A percentile compares a stretch with the other conserved stretches of the same genome.
Conservation (phyloP, 2,888 invertebrate genomes). For the Dasysyrphus tricinctus region DNA sequence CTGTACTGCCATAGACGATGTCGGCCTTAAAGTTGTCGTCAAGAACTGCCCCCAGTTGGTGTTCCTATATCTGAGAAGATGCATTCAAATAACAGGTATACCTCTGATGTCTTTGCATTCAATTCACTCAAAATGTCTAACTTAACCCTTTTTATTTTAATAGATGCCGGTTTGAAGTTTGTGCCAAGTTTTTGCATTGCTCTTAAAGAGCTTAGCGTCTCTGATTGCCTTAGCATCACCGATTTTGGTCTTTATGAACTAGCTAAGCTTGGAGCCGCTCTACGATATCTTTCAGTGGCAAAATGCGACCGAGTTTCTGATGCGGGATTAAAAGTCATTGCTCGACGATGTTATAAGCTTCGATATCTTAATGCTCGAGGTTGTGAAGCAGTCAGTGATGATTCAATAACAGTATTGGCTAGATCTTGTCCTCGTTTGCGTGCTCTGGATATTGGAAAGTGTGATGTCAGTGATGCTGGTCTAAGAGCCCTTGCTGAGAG, state of each 20-base stretch:
- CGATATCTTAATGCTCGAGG: slow-evolving; percentile 95
- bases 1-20: slow-evolving; percentile 92
- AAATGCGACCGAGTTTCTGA: slow-evolving; percentile 97
- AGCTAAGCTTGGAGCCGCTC: slow-evolving; percentile 93
- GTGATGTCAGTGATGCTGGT: slow-evolving; percentile 96
- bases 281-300: slow-evolving; percentile 95
- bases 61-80: slow-evolving; percentile 94
- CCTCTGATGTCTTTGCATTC: neutral
- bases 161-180: slow-evolving; percentile 95
- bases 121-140: neutral
- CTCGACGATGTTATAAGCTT: slow-evolving; percentile 93
- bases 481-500: slow-evolving; percentile 93
- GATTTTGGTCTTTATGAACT: slow-evolving; percentile 96
- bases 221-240: slow-evolving; percentile 94
- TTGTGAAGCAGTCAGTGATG: slow-evolving; percentile 97
- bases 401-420: slow-evolving; percentile 93
- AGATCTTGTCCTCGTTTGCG: slow-evolving; percentile 93
- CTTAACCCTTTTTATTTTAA: neutral
- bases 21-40: slow-evolving; percentile 92
- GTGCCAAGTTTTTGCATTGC: slow-evolving; percentile 94
- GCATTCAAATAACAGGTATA: slow-evolving; percentile 94
- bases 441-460: slow-evolving; percentile 95
- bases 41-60: slow-evolving; percentile 94
- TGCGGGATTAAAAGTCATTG: slow-evolving; percentile 93
- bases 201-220: slow-evolving; percentile 93